phyloP scores from a whole-genome alignment of 2,888 invertebrate genomes.

The Limenitis arthemis region DNA sequence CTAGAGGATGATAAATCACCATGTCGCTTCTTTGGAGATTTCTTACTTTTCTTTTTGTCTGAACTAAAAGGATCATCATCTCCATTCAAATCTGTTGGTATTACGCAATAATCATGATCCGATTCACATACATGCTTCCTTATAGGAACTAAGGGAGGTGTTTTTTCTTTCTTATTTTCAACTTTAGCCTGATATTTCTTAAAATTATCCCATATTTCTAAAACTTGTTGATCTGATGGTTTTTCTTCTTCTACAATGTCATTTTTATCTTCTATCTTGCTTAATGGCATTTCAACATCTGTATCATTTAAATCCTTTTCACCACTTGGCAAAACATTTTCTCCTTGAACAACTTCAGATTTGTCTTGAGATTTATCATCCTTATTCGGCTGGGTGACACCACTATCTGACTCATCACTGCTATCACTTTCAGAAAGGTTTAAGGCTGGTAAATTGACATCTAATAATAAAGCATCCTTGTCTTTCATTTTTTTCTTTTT shows the following conservation, averaged over 20 bases:
- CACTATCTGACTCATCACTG: slow-evolving; percentile 75
- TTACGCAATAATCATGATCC: slow-evolving; percentile 84
- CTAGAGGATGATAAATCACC: slow-evolving; percentile 77
- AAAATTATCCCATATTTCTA: slow-evolving; percentile 84
- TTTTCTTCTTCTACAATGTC: slow-evolving; percentile 54
- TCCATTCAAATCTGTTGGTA: slow-evolving; percentile 59
- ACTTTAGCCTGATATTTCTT: slow-evolving; percentile 81
- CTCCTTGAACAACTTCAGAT: slow-evolving; percentile 31
- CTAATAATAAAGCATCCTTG: slow-evolving; percentile 61
- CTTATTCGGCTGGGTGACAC: slow-evolving; percentile 34
- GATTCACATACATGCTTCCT: slow-evolving; percentile 73
- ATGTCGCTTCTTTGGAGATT: slow-evolving; percentile 62
- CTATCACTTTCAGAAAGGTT: slow-evolving; percentile 90
- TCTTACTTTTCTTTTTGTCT: slow-evolving; percentile 65
- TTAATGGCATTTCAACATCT: slow-evolving; percentile 20
- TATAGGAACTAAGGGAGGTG: slow-evolving; percentile 59
- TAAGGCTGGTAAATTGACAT: slow-evolving; percentile 80
- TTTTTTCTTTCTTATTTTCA: slow-evolving; percentile 68
- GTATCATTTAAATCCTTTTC: slow-evolving; percentile 18
- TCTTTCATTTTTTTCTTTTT: slow-evolving; percentile 64
- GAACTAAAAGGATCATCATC: slow-evolving; percentile 54
- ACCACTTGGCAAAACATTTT: slow-evolving; percentile 29
- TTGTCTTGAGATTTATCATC: slow-evolving; percentile 33
- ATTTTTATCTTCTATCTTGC: slow-evolving; percentile 38
- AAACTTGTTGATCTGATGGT: slow-evolving; percentile 72